Percentiles rank a stretch among this genome's conserved stretches.
Evolutionary conservation across 2,113 vertebrate genomes (phyloP).

Genomic region (Pterocles burchelli): DNA sequence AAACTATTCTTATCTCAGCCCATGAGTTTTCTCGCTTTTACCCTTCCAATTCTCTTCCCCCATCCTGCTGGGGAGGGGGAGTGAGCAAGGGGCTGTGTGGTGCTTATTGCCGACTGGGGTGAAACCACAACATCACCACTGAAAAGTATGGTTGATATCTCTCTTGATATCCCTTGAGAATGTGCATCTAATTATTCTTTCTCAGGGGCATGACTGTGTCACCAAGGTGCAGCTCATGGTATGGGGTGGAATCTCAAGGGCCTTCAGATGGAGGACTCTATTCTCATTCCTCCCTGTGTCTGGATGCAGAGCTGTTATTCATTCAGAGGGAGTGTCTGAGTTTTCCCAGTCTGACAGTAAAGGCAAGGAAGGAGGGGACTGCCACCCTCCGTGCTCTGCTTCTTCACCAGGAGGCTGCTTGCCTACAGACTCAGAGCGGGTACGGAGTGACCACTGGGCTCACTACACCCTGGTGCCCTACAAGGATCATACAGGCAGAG

Average conservation of each 20-base stretch:
- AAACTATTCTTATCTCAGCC: too few relatives aligned
- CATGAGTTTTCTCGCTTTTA: too few relatives aligned
- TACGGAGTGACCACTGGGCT: neutral
- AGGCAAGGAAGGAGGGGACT: neutral
- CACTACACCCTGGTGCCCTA: neutral
- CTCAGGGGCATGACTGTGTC: accelerated
- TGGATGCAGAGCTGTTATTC: neutral
- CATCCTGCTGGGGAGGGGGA: too few relatives aligned
- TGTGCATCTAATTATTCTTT: neutral
- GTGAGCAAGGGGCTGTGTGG: too few relatives aligned
- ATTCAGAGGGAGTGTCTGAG: neutral
- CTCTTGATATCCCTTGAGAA: neutral
- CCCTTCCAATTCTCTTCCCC: too few relatives aligned
- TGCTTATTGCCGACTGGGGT: too few relatives aligned
- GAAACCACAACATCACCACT: neutral
- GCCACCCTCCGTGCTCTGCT: accelerated
- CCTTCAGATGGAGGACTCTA: neutral
- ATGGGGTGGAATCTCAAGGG: neutral
- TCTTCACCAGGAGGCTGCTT: neutral
- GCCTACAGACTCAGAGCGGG: accelerated
- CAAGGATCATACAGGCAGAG: neutral
- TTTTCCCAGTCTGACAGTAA: neutral
- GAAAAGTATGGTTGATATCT: neutral
- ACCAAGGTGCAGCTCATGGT: neutral
- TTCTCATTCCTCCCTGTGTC: neutral